Conservation (phyloP, 1,140 invertebrate species). For the Goniozus legneri region DNA sequence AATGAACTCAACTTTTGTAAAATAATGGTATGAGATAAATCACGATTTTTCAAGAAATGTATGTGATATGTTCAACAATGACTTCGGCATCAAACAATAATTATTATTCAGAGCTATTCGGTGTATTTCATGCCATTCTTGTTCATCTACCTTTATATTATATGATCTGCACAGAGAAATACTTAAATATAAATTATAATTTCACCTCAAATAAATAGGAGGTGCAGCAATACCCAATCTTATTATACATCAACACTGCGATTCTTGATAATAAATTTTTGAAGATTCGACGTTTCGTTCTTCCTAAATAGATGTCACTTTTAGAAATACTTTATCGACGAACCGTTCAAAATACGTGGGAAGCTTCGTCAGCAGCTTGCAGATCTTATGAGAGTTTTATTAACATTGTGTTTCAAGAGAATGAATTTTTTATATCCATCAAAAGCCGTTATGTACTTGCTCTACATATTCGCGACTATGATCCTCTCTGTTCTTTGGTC, state of each 20-base stretch:
- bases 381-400: slow-evolving; percentile 30
- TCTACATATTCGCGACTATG: slow-evolving; percentile 34
- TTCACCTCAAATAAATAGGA: no score
- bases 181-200: no score
- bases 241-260: slow-evolving; percentile 38
- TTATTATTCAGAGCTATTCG: no score
- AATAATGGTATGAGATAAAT: no score
- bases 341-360: slow-evolving; percentile 31
- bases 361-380: slow-evolving; percentile 39
- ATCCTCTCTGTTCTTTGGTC: slow-evolving; percentile 8
- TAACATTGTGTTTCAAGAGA: slow-evolving; percentile 42
- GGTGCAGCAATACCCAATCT: slow-evolving; percentile 30
- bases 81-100: no score
- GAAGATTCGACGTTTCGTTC: slow-evolving; percentile 20
- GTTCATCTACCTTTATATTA: no score
- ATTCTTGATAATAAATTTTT: slow-evolving; percentile 41
- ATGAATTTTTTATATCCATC: slow-evolving; percentile 34
- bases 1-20: no score
- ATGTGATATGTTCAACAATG: no score
- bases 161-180: no score
- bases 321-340: slow-evolving; percentile 12
- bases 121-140: no score
- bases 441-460: slow-evolving; percentile 28
- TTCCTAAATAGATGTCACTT: slow-evolving; percentile 9
- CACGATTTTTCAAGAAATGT: no score